A percentile compares a stretch with the other conserved stretches of the same genome.
Evolutionary conservation across 1,140 invertebrate species (phyloP).

Genomic region (Papilio machaon): DNA sequence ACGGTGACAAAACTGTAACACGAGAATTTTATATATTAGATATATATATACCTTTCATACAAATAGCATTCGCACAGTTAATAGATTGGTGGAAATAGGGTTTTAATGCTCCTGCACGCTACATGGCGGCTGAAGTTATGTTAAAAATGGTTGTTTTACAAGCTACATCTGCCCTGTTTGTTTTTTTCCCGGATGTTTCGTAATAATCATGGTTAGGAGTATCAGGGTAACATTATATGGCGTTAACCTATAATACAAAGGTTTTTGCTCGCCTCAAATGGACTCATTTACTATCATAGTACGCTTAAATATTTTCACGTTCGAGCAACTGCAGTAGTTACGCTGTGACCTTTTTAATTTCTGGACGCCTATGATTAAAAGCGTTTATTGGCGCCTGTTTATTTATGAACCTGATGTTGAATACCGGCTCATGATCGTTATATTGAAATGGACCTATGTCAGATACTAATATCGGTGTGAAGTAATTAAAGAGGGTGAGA

Average conservation of each 20-base stretch:
- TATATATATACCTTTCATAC: neutral
- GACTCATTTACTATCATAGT: neutral
- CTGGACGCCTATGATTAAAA: neutral
- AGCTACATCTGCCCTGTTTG: neutral
- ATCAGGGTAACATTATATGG: constrained; percentile 2
- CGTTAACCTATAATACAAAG: constrained; percentile 3
- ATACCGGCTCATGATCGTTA: no score
- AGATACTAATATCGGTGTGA: no score
- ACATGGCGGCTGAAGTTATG: neutral
- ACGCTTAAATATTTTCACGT: constrained; percentile 7
- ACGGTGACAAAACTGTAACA: no score
- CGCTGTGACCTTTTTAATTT: neutral
- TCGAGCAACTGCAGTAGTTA: neutral
- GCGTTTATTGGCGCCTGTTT: neutral
- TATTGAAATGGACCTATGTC: no score
- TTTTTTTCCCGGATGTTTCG: neutral
- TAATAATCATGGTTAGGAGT: neutral
- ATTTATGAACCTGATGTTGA: neutral
- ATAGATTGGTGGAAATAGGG: neutral
- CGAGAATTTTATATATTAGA: no score
- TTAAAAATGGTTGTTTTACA: neutral
- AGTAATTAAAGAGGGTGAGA: no score
- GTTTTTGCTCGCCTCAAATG: neutral
- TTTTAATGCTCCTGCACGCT: neutral
- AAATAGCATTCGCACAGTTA: neutral